Percentiles rank a stretch among this genome's conserved stretches.
Conservation (phyloP, 2,797 vertebrate genomes). For the Pipistrellus pipistrellus region DNA sequence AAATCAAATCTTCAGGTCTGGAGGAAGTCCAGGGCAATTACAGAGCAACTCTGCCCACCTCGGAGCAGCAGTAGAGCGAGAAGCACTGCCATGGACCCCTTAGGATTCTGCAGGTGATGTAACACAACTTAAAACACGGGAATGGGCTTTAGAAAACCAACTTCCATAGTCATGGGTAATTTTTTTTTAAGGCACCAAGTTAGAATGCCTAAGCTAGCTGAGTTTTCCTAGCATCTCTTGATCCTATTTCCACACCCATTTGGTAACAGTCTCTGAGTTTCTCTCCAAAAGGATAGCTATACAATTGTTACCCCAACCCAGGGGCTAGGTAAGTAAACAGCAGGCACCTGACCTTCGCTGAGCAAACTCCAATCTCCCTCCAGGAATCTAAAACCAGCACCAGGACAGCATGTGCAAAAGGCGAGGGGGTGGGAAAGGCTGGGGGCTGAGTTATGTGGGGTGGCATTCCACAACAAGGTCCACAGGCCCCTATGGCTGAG, state of each 20-base stretch:
- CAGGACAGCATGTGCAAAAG: neutral
- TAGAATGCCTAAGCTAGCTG: neutral
- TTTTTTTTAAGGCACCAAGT: neutral
- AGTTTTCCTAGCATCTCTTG: conserved; percentile 30
- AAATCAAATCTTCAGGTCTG: conserved; percentile 51
- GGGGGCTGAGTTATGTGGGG: neutral
- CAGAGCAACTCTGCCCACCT: neutral
- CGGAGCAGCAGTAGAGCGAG: neutral
- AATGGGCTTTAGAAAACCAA: conserved; percentile 14
- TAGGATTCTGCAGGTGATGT: neutral
- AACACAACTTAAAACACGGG: neutral
- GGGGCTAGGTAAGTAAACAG: neutral
- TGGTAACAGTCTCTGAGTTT: conserved; percentile 12
- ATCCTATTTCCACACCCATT: conserved; percentile 3
- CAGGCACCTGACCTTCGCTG: neutral
- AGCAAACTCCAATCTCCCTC: neutral
- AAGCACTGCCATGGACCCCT: neutral
- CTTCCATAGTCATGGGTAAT: neutral
- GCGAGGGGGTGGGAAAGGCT: neutral
- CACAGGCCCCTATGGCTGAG: neutral
- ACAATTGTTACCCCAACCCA: neutral
- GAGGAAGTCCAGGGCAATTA: conserved; percentile 20
- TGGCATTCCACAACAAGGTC: neutral
- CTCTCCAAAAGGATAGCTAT: neutral
- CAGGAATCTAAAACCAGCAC: conserved; percentile 36